Conservation (phyloP, 1,140 invertebrate species). For the Leptinotarsa undecemlineata region DNA sequence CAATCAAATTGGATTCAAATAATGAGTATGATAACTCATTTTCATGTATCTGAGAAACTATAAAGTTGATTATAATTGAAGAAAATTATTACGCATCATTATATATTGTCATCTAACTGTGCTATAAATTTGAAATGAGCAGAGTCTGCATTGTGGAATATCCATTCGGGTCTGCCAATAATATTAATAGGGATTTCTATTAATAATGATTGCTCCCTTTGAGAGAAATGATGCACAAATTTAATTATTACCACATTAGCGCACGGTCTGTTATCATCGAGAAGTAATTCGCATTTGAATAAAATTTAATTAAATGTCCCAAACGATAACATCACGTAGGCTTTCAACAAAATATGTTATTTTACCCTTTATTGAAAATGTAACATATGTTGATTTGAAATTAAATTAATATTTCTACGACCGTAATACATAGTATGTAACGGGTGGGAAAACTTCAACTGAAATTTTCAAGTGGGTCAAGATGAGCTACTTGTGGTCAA, state of each 20-base stretch:
- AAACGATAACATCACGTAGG: neutral
- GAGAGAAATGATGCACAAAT: slow-evolving; percentile 21
- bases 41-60: too few relatives aligned
- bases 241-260: slow-evolving; percentile 22
- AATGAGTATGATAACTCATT: too few relatives aligned
- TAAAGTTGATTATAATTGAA: too few relatives aligned
- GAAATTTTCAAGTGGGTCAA: too few relatives aligned
- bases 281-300: slow-evolving; percentile 16
- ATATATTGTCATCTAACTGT: neutral
- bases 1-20: too few relatives aligned
- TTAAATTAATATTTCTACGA: too few relatives aligned
- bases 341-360: slow-evolving; percentile 11
- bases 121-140: neutral
- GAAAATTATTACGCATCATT: too few relatives aligned
- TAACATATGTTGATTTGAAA: neutral
- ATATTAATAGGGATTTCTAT: neutral
- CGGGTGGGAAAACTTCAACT: too few relatives aligned
- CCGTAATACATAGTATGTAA: too few relatives aligned
- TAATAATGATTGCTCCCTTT: slow-evolving; percentile 15
- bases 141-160: neutral
- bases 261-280: slow-evolving; percentile 12
- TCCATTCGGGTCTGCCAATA: neutral
- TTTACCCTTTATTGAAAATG: slow-evolving; percentile 8
- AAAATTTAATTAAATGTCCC: slow-evolving; percentile 14
- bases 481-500: too few relatives aligned